Conservation (phyloP, 2,888 invertebrate species). For the Calephelis perditalis region DNA sequence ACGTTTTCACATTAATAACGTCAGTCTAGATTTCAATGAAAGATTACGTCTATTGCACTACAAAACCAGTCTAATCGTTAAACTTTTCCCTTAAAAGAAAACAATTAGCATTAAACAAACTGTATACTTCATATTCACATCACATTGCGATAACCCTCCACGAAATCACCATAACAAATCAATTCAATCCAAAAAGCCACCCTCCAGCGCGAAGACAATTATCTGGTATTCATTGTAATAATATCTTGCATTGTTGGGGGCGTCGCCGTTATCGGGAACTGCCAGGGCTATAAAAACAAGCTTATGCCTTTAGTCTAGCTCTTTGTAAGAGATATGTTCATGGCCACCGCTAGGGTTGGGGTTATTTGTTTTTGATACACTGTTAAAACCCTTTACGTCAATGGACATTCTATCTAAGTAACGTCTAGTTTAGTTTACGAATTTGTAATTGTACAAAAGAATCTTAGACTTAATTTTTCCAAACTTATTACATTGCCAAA, state of each 20-base stretch:
- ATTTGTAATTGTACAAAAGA: too few species aligned
- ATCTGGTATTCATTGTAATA: slow-evolving; percentile 63
- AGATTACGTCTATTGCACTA: too few species aligned
- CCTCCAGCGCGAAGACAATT: slow-evolving; percentile 48
- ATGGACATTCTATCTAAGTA: too few species aligned
- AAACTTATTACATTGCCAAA: too few species aligned
- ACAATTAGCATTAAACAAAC: slow-evolving; percentile 11
- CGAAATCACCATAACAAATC: slow-evolving; percentile 42
- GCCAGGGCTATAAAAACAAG: slow-evolving; percentile 75
- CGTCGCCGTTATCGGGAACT: slow-evolving; percentile 57
- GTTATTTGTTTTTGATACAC: slow-evolving; percentile 24
- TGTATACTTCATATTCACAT: slow-evolving; percentile 7
- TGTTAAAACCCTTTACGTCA: not conserved
- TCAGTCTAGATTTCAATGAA: too few species aligned
- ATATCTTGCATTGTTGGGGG: slow-evolving; percentile 67
- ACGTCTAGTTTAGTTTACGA: too few species aligned
- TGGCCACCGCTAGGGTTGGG: slow-evolving; percentile 26
- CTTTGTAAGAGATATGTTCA: slow-evolving; percentile 37
- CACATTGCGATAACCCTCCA: slow-evolving; percentile 14
- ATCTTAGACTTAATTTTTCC: too few species aligned
- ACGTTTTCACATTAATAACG: too few species aligned
- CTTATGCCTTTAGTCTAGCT: slow-evolving; percentile 71
- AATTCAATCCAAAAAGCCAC: slow-evolving; percentile 43
- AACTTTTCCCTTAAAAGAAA: not conserved
- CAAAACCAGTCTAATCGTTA: too few species aligned